Evolutionary conservation across 1,140 invertebrate species (phyloP), one percentile per base, ranked within the genome.

Genomic region (Temnothorax curvispinosus): DNA sequence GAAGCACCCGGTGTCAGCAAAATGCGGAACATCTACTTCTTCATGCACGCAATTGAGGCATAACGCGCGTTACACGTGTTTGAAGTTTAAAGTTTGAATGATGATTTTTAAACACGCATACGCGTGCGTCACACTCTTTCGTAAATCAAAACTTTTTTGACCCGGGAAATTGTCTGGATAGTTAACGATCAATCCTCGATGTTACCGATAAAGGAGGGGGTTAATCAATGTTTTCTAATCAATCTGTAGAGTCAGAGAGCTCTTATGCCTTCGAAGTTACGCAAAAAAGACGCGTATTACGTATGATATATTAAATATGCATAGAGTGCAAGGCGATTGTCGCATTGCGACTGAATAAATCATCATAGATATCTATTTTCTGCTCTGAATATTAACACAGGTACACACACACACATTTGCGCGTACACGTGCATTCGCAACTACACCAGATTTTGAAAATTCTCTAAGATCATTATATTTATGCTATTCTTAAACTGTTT

Each of bases 11-110:
- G 67, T 84, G 80, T 84, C 80, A 47, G 80, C 67, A 47, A 75
- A 84, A 84, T 21, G 80, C 80, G 69, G 69, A 84, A 74, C 80
- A 47, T 35, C 64, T 41, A 56, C 71, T 62, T 84, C 80, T 62
- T 75, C 8, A 32, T 47, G 38, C 80, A 84, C 54, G 80, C 80
- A 74, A 84, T 84, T 84, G 52, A 71, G 5, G 80, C 80, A 35
- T 62, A 74, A 75, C 38, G n/a, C 41, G 47, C 32, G 58, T 77
- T 77, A 60, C 41, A 81, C 38, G 35, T 35, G 11, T n/a, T 11
- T 27, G 27, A 27, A 27, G 27, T 27, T 27, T 27, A 27, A 27
- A 27, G 27, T 27, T 27, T 74, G 69, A 47, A 27, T 11, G 69
- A 75, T 74, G 80, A 3, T 5, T 44, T 32, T 54, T 47, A 18